phyloP scores from a whole-genome alignment of 64 coral and sea anemone genomes.

The Stichodactyla mertensii region DNA sequence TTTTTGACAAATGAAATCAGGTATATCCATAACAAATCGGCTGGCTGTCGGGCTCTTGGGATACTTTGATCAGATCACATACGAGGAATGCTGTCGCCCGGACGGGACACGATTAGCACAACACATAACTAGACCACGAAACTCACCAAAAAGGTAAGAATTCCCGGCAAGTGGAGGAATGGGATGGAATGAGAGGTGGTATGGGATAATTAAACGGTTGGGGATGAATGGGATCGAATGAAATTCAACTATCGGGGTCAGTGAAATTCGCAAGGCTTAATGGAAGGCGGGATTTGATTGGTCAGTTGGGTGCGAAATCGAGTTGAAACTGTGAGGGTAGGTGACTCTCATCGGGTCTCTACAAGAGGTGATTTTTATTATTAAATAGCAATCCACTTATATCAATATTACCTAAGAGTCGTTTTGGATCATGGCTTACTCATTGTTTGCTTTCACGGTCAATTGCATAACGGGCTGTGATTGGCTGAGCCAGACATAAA shows the following conservation, averaged over 20 bases:
- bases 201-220: background rate
- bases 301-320: slow-evolving; percentile 20
- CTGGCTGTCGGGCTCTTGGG: background rate
- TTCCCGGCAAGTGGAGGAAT: background rate
- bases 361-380: slow-evolving; percentile 90
- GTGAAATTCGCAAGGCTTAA: background rate
- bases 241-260: slow-evolving; percentile 15
- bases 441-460: slow-evolving; percentile 89
- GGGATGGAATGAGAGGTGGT: background rate
- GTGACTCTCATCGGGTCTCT: slow-evolving; percentile 23
- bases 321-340: slow-evolving; percentile 44
- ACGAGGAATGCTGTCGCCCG: background rate
- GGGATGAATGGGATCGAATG: background rate
- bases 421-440: slow-evolving; percentile 93
- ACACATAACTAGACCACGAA: background rate
- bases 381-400: slow-evolving; percentile 99
- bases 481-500: slow-evolving; percentile 74
- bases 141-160: background rate
- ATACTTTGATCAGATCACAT: background rate
- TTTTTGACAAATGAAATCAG: slow-evolving; percentile 12
- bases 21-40: background rate
- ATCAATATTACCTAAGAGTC: slow-evolving; percentile 99
- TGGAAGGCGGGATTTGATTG: slow-evolving; percentile 47
- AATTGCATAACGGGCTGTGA: slow-evolving; percentile 65
- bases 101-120: background rate